These are phyloP conservation scores for Rhabditoides inermis DNA, from an alignment of 2,888 invertebrate genomes.

Conservation along the genomic window DNA sequence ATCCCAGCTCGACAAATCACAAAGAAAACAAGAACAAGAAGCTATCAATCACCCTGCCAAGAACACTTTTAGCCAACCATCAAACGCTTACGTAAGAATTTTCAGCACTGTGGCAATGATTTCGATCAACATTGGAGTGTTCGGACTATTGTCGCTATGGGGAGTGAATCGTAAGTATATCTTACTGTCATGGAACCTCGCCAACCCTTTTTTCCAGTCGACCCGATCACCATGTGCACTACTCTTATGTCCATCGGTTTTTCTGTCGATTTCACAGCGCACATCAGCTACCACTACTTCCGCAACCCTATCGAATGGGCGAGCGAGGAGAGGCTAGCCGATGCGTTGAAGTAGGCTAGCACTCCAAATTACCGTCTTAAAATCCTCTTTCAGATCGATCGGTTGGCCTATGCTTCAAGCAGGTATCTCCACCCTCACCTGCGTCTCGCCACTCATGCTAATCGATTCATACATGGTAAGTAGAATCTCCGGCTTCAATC, in stretches of 20 bases:
- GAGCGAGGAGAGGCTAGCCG: slow-evolving; percentile 28
- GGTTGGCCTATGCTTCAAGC: slow-evolving; percentile 45
- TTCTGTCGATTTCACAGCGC: slow-evolving; percentile 32
- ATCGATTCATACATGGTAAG: slow-evolving; percentile 35
- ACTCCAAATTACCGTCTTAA: background rate
- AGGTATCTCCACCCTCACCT: slow-evolving; percentile 29
- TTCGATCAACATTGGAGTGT: slow-evolving; percentile 39
- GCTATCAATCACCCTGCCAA: background rate
- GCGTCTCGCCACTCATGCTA: slow-evolving; percentile 26
- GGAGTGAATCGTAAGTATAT: slow-evolving; percentile 30
- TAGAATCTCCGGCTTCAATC: background rate
- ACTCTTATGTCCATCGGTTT: slow-evolving; percentile 34
- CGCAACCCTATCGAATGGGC: slow-evolving; percentile 29
- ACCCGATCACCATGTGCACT: slow-evolving; percentile 42
- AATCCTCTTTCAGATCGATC: slow-evolving; percentile 17
- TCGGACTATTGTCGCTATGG: slow-evolving; percentile 36
- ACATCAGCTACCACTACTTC: slow-evolving; percentile 40
- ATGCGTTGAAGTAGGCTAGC: slow-evolving; percentile 24
- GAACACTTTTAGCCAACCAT: no score
- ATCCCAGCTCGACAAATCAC: background rate
- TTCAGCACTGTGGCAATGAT: slow-evolving; percentile 33
- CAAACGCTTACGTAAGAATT: no score
- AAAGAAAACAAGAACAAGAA: background rate
- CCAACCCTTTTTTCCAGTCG: no score
- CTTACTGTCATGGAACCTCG: no score